Conservation (phyloP, 2,113 vertebrate genomes). For the Grantiella picta region DNA sequence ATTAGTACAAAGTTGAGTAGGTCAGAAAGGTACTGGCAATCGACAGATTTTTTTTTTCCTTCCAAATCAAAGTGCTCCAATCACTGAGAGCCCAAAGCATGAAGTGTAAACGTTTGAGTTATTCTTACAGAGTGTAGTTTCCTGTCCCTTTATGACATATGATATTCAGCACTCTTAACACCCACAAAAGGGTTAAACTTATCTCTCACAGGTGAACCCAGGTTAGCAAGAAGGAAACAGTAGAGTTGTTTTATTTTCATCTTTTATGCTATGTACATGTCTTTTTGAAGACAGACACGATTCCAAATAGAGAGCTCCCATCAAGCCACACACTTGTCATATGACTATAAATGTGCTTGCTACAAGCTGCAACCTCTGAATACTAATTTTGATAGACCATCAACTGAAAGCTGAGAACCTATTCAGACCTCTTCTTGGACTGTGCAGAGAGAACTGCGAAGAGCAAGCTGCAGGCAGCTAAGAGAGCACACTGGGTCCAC, state of each 20-base stretch:
- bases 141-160: not conserved
- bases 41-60: not conserved
- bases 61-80: not conserved
- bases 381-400: constrained; percentile 19
- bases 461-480: not conserved
- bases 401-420: not conserved
- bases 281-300: not conserved
- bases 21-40: not conserved
- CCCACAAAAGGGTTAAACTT: constrained; percentile 25
- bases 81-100: not conserved
- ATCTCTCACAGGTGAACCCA: constrained; percentile 44
- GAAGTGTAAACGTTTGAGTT: not conserved
- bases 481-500: not conserved
- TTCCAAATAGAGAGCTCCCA: not conserved
- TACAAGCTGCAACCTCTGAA: not conserved
- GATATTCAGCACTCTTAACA: not conserved
- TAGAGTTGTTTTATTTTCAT: not conserved
- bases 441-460: not conserved
- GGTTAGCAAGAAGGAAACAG: constrained; percentile 39
- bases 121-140: not conserved
- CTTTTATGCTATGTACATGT: not conserved
- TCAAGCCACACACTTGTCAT: not conserved
- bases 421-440: not conserved
- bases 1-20: not conserved
- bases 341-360: not conserved